Percentiles rank a stretch among this genome's conserved stretches.
Conservation (phyloP, 1,140 invertebrate genomes). For the Drosophila carrolli region DNA sequence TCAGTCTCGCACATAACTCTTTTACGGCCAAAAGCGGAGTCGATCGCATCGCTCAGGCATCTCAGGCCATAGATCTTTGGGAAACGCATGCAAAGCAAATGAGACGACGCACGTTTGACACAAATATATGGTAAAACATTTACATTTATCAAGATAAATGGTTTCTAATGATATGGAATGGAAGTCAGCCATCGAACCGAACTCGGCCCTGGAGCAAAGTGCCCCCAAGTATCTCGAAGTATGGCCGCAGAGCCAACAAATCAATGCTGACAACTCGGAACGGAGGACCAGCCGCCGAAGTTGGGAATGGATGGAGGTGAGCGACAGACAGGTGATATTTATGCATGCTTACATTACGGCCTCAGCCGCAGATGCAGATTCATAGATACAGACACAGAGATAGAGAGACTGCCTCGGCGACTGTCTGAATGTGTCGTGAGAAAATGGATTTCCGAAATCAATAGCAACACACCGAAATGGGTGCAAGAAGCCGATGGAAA, state of each 20-base stretch:
- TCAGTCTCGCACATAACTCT: slow-evolving; percentile 16
- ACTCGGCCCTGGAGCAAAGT: slow-evolving; percentile 26
- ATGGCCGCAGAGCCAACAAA: slow-evolving; percentile 69
- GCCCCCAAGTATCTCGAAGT: slow-evolving; percentile 45
- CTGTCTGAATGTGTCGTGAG: slow-evolving; percentile 64
- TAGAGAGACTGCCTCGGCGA: slow-evolving; percentile 21
- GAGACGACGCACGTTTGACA: slow-evolving; percentile 72
- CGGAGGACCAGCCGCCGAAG: slow-evolving; percentile 34
- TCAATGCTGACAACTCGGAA: slow-evolving; percentile 73
- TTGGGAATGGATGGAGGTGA: slow-evolving; percentile 25
- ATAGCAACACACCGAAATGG: slow-evolving; percentile 34
- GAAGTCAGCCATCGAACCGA: slow-evolving; percentile 49
- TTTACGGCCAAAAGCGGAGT: slow-evolving; percentile 31
- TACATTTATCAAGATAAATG: slow-evolving; percentile 83
- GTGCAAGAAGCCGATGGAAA: slow-evolving; percentile 13
- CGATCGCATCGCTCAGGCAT: slow-evolving; percentile 36
- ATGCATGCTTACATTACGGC: slow-evolving; percentile 68
- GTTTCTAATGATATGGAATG: slow-evolving; percentile 81
- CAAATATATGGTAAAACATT: slow-evolving; percentile 81
- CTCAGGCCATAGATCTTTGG: slow-evolving; percentile 51
- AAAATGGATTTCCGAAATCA: slow-evolving; percentile 69
- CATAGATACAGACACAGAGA: slow-evolving; percentile 42
- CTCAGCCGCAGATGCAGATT: slow-evolving; percentile 34
- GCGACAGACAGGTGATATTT: slow-evolving; percentile 71
- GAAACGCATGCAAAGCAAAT: slow-evolving; percentile 71